Base-by-base conservation (phyloP, 2,113 vertebrate genomes). In the Macquaria ambigua region DNA sequence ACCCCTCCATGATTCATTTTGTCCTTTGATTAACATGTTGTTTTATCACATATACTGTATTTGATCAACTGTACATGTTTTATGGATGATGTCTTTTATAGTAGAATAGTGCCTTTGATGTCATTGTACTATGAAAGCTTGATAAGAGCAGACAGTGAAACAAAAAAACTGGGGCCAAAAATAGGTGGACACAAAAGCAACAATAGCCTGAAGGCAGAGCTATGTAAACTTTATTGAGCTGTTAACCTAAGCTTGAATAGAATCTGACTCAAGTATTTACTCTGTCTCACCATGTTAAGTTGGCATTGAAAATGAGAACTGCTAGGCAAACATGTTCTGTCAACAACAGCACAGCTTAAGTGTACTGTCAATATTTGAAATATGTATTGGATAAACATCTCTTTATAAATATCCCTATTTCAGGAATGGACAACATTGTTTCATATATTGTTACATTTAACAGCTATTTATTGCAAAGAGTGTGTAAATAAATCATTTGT, bases 341-440 rank as follows among this genome's bases (percentile, higher is more conserved):
- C 84, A 92, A 88, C 77, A 81, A 61, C 64, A 15, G 70, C 66
- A 28, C 53, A 43, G 78, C 75, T 88, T 83, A 79, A 89, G 80
- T 90, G 83, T 80, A 79, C 77, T 74, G 88, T 91, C 90, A 92
- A 90, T 87, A 92, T 90, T 83, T 62, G 8, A 64, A 59, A 76
- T 61, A 73, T 56, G n/a, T 74, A 63, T 78, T 68, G 25, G 67
- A 56, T 68, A 88, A 75, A 84, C 62, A 61, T 70, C 37, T 55
- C 5, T 56, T 63, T 77, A 20, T 62, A 72, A 73, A 68, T 75
- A 63, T 43, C 6, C 28, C 55, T 41, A 53, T 85, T 84, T 46
- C n/a, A 72, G 64, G 43, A 82, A 77, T 5, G 15, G 28, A 77
- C 39, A 50, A 41, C 6, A 71, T 48, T 82, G 55, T 72, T 69